phyloP scores from a whole-genome alignment of 1,140 invertebrate species.

The Scylla paramamosain region DNA sequence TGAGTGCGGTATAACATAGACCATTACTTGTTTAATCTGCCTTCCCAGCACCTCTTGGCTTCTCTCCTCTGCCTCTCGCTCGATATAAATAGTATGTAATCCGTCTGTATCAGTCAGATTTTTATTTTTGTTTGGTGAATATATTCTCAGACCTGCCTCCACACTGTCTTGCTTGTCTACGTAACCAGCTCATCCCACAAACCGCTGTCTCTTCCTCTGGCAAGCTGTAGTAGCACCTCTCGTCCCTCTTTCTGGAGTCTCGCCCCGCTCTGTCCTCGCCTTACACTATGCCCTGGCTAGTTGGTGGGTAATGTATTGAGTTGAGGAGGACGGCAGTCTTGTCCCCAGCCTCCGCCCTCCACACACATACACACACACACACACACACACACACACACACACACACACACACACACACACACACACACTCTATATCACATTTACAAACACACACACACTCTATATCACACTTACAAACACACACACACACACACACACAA shows the following conservation, averaged over 20 bases:
- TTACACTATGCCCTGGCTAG: background rate
- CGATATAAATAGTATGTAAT: constrained; percentile 14
- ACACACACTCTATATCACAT: too few species aligned
- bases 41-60: background rate
- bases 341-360: constrained; percentile 5
- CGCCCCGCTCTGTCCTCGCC: constrained; percentile 6
- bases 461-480: background rate
- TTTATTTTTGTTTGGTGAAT: background rate
- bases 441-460: too few species aligned
- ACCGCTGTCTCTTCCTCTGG: background rate
- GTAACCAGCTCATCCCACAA: background rate
- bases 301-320: background rate
- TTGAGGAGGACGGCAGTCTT: background rate
- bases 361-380: background rate
- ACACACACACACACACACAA: background rate
- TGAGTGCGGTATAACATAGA: constrained; percentile 69
- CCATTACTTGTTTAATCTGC: constrained; percentile 65
- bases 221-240: constrained; percentile 11
- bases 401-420: too few species aligned
- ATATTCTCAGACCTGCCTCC: background rate
- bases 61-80: constrained; percentile 41
- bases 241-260: background rate
- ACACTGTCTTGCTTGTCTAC: constrained; percentile 22
- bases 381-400: too few species aligned
- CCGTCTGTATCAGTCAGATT: constrained; percentile 1